phyloP scores from a whole-genome alignment of 2,888 invertebrate species.

The Troilus luridus region DNA sequence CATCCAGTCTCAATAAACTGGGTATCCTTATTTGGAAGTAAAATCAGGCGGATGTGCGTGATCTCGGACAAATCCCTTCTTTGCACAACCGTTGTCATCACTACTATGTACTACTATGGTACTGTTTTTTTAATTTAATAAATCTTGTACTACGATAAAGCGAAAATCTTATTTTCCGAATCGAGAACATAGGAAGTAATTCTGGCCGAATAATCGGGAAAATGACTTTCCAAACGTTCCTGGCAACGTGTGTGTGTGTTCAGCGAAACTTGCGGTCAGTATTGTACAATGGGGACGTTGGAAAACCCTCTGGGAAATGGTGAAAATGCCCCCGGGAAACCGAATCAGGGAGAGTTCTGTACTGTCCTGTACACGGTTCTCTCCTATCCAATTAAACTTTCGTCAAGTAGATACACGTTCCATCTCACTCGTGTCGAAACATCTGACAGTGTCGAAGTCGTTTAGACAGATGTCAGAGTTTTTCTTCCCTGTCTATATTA shows the following conservation, averaged over 20 bases:
- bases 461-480: slow-evolving; percentile 12
- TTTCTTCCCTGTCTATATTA: background rate
- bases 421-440: background rate
- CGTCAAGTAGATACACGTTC: background rate
- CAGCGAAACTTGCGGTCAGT: background rate
- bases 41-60: too few relatives aligned
- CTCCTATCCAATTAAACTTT: background rate
- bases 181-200: background rate
- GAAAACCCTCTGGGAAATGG: slow-evolving; percentile 10
- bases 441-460: background rate
- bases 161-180: background rate
- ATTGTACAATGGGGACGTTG: background rate
- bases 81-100: too few relatives aligned
- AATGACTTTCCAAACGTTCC: background rate
- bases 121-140: too few relatives aligned
- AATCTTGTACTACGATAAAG: background rate
- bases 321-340: background rate
- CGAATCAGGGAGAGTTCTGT: background rate
- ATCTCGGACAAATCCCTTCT: too few relatives aligned
- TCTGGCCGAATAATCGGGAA: background rate
- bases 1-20: too few relatives aligned
- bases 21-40: too few relatives aligned
- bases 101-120: too few relatives aligned
- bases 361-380: background rate
- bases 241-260: background rate